These are phyloP conservation scores for Tupaia chinensis DNA, from an alignment of 2,113 vertebrate species.

Conservation along the genomic window DNA sequence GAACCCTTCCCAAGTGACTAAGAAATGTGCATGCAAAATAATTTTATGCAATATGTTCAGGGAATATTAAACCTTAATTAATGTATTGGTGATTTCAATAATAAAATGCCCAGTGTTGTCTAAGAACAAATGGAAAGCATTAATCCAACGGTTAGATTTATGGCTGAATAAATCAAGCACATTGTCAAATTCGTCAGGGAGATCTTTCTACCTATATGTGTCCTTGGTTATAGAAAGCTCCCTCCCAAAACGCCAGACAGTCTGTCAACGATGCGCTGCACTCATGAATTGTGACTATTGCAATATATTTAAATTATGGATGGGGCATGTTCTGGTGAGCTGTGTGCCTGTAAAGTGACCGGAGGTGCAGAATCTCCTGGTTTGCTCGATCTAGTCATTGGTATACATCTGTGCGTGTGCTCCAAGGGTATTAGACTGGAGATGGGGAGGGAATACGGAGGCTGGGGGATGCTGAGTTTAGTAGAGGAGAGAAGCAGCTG, in stretches of 20 bases:
- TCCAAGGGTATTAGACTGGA: constrained; percentile 56
- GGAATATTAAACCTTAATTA: constrained; percentile 78
- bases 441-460: neutral
- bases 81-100: constrained; percentile 77
- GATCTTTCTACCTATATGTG: constrained; percentile 60
- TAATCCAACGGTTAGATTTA: constrained; percentile 78
- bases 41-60: constrained; percentile 70
- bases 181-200: constrained; percentile 66
- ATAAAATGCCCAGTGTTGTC: constrained; percentile 78
- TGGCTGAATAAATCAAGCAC: constrained; percentile 73
- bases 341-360: constrained; percentile 72
- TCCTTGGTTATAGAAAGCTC: constrained; percentile 58
- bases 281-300: constrained; percentile 75
- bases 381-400: constrained; percentile 57
- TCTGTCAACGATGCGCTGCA: constrained; percentile 1
- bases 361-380: constrained; percentile 52
- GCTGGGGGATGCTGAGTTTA: neutral
- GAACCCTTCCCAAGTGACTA: constrained; percentile 75
- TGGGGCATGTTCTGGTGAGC: constrained; percentile 35
- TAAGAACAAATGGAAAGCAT: constrained; percentile 80
- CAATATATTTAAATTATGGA: constrained; percentile 83
- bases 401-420: constrained; percentile 49
- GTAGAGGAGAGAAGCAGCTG: constrained; percentile 76
- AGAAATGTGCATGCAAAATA: constrained; percentile 74
- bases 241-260: neutral